Evolutionary conservation across 2,797 vertebrate species (phyloP), one percentile per base, ranked within the genome.

Genomic region (Brachyalestes nurse): DNA sequence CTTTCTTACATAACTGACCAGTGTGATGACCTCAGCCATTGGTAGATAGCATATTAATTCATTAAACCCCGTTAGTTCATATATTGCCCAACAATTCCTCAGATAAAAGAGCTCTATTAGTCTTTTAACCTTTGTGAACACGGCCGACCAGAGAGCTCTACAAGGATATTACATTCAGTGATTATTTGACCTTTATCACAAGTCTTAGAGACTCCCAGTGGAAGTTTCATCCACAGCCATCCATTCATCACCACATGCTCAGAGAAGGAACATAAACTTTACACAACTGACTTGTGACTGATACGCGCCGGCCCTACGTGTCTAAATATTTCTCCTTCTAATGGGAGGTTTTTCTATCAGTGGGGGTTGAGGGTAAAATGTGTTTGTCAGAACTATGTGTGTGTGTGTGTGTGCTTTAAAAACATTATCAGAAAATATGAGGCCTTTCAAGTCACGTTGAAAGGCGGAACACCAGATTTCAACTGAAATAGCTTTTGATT

Each of bases 181-280:
- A 60, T 34, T 21, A 19, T 45, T 10, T 73, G 71, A 57, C 51
- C 71, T 57, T 60, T 58, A 42, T 58, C 16, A 5, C 51, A 4
- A 38, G 34, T 58, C 25, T 57, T 21, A 42, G 34, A 64, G 82
- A 83, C 82, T 81, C 75, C 82, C 84, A 75, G 77, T 23, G 69
- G 79, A 71, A 72, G 34, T 51, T 42, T 81, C 75, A 74, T 84
- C 82, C 77, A 82, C 47, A 51, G 12, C 58, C 86, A 87, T 45
- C 85, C 87, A 81, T 62, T 88, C 87, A 86, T 83, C 72, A 58
- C 72, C 87, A 86, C 87, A 88, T 84, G 88, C 87, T 88, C 84
- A 82, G 84, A 49, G 79, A 88, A 77, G 88, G 88, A 91, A 87
- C 86, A 90, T 86, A 88, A 87, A 90, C 72, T 88, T 88, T 61